phyloP scores from a whole-genome alignment of 2,888 invertebrate species.

The Gryllus longicercus region DNA sequence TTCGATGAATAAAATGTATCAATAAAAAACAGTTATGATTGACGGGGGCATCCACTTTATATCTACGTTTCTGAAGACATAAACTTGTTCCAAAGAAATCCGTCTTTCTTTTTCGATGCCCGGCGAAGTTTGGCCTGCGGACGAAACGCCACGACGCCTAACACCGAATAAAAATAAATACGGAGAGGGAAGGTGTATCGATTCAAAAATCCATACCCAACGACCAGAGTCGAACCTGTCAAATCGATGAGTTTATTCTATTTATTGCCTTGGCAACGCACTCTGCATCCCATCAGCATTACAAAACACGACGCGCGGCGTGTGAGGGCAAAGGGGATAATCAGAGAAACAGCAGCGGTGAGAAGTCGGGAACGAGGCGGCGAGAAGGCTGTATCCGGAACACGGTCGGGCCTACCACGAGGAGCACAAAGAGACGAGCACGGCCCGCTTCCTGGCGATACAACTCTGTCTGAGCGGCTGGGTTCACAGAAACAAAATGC shows the following conservation, averaged over 20 bases:
- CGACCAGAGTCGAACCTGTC: neutral
- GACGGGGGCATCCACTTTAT: too few relatives aligned
- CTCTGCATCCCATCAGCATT: conserved; percentile 6
- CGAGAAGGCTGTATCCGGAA: neutral
- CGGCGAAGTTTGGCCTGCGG: too few relatives aligned
- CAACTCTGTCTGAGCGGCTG: too few relatives aligned
- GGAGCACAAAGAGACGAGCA: too few relatives aligned
- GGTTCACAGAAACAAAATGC: too few relatives aligned
- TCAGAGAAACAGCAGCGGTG: neutral
- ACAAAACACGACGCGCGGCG: neutral
- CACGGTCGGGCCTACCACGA: neutral
- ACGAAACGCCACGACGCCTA: too few relatives aligned
- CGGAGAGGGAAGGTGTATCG: neutral
- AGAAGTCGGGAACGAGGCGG: neutral
- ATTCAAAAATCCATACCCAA: conserved; percentile 2
- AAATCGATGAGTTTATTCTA: neutral
- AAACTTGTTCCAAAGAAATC: too few relatives aligned
- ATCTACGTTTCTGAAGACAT: too few relatives aligned
- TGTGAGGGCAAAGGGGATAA: neutral
- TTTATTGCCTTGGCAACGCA: neutral
- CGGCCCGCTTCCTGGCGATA: too few relatives aligned
- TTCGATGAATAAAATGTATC: too few relatives aligned
- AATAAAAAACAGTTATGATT: too few relatives aligned
- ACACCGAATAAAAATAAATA: conserved; percentile 1
- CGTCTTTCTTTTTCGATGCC: too few relatives aligned